These are phyloP conservation scores for Liparis tanakae DNA, from an alignment of 2,797 vertebrate genomes.

Conservation along the genomic window DNA sequence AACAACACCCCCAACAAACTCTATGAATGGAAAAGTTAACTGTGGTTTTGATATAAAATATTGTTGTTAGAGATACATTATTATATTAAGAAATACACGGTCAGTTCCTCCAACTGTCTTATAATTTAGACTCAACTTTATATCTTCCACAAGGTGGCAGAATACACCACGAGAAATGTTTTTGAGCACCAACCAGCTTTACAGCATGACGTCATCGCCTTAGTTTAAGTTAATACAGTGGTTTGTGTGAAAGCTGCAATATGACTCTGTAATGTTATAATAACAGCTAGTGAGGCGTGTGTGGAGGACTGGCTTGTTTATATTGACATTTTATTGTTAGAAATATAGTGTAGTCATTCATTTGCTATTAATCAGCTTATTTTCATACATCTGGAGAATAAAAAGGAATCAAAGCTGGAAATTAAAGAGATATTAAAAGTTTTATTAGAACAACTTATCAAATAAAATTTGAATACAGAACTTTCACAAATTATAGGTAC, in stretches of 20 bases:
- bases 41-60: background rate
- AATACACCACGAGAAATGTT: slow-evolving; percentile 58
- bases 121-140: background rate
- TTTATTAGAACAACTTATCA: slow-evolving; percentile 86
- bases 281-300: background rate
- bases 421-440: slow-evolving; percentile 86
- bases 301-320: background rate
- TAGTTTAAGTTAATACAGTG: background rate
- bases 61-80: background rate
- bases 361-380: slow-evolving; percentile 7
- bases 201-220: background rate
- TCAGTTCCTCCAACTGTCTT: no score
- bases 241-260: background rate
- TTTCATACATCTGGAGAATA: background rate
- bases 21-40: background rate
- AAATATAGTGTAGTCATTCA: background rate
- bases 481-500: slow-evolving; percentile 83
- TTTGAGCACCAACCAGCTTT: background rate
- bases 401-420: slow-evolving; percentile 33
- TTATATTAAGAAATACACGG: background rate
- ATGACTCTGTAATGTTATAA: background rate
- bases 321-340: background rate
- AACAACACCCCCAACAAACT: background rate
- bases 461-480: slow-evolving; percentile 82
- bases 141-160: slow-evolving; percentile 81